phyloP scores from a whole-genome alignment of 2,888 invertebrate species.

The Dyspetes luteomarginatus region DNA sequence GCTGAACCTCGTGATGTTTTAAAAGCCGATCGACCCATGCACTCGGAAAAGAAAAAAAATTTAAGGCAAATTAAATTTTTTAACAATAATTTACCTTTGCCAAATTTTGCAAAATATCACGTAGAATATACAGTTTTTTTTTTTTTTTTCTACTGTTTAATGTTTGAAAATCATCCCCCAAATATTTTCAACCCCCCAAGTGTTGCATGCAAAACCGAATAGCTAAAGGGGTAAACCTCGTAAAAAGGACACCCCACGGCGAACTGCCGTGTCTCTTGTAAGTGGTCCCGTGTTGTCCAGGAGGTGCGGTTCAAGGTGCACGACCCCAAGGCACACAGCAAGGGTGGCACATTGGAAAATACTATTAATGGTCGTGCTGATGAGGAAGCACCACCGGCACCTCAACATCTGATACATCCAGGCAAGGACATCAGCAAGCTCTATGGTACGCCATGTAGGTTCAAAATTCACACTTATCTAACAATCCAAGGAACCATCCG shows the following conservation, averaged over 20 bases:
- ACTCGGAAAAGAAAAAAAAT: too few relatives aligned
- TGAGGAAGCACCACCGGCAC: constrained; percentile 88
- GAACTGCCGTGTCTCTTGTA: constrained; percentile 84
- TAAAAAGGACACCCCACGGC: constrained; percentile 77
- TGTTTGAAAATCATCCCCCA: background rate
- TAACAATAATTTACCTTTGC: too few relatives aligned
- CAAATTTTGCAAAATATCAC: too few relatives aligned
- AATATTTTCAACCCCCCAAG: constrained; percentile 61
- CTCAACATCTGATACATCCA: constrained; percentile 92
- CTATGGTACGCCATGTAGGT: constrained; percentile 85
- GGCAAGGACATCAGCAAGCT: constrained; percentile 97
- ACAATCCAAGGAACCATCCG: constrained; percentile 67
- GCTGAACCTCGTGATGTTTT: too few relatives aligned
- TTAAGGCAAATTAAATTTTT: too few relatives aligned
- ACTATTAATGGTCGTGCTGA: constrained; percentile 92
- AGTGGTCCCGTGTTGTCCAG: constrained; percentile 87
- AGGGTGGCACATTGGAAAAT: constrained; percentile 95
- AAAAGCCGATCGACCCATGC: too few relatives aligned
- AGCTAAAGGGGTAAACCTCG: constrained; percentile 77
- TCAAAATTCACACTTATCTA: constrained; percentile 64
- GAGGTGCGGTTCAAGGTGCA: constrained; percentile 98
- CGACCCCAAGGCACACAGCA: constrained; percentile 96
- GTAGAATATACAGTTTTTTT: too few relatives aligned
- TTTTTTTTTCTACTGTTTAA: too few relatives aligned
- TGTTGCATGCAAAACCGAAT: constrained; percentile 78